Conservation (phyloP, 2,888 invertebrate species). For the Cephonodes hylas region DNA sequence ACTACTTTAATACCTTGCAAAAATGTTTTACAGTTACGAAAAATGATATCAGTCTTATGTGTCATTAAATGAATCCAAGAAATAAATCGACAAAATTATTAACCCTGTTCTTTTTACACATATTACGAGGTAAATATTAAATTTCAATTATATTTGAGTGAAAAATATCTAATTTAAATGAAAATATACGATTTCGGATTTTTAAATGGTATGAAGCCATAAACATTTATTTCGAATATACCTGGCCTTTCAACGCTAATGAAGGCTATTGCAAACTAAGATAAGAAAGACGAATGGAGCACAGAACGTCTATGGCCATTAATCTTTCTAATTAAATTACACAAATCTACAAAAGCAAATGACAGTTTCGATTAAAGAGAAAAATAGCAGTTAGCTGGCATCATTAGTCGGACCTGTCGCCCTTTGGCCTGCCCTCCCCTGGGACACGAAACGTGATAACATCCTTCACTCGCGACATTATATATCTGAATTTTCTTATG, state of each 20-base stretch:
- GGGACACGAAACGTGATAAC: slow-evolving; percentile 48
- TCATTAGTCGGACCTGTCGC: slow-evolving; percentile 42
- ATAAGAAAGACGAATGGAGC: slow-evolving; percentile 1
- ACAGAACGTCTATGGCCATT: neutral
- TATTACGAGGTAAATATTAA: too few species aligned
- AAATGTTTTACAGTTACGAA: too few species aligned
- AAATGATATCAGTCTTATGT: too few species aligned
- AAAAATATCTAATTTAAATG: neutral
- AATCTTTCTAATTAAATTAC: slow-evolving; percentile 9
- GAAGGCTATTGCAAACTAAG: neutral
- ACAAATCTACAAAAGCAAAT: slow-evolving; percentile 13
- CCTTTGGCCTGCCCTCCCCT: slow-evolving; percentile 30
- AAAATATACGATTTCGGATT: too few species aligned
- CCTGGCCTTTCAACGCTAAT: neutral
- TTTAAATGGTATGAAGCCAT: too few species aligned
- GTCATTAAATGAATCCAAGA: too few species aligned
- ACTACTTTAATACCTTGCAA: too few species aligned
- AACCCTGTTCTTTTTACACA: too few species aligned
- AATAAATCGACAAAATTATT: too few species aligned
- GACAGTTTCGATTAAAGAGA: slow-evolving; percentile 14
- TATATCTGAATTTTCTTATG: slow-evolving; percentile 16
- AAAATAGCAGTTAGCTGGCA: slow-evolving; percentile 28
- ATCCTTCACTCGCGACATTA: slow-evolving; percentile 40
- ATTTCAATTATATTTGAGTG: too few species aligned
- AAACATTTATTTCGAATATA: neutral